Evolutionary conservation across 2,113 vertebrate genomes (phyloP).

Genomic region (Zonotrichia leucophrys): DNA sequence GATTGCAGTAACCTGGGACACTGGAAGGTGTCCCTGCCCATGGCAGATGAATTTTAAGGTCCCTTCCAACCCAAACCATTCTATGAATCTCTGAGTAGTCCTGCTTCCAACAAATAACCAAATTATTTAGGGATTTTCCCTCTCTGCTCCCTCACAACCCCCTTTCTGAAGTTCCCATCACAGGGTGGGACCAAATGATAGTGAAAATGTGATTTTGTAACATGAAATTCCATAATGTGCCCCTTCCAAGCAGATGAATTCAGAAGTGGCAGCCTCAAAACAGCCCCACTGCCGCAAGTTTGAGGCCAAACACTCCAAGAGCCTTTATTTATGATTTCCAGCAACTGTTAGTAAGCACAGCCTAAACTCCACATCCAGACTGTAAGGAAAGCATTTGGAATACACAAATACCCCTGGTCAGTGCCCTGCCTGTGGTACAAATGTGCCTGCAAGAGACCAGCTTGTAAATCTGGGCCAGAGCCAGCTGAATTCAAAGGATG

Average conservation of each 20-base stretch:
- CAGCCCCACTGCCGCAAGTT: background rate
- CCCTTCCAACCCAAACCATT: background rate
- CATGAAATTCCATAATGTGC: background rate
- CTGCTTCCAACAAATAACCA: background rate
- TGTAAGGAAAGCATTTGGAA: background rate
- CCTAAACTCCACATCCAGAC: background rate
- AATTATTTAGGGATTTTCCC: background rate
- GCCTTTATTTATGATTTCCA: background rate
- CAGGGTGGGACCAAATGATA: background rate
- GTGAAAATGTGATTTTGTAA: background rate
- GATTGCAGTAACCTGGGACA: background rate
- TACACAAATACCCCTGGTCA: background rate
- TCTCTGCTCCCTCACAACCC: background rate
- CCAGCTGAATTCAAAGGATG: constrained; percentile 22
- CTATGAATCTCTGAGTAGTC: background rate
- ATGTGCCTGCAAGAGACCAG: background rate
- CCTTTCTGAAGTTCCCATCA: background rate
- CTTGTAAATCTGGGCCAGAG: background rate
- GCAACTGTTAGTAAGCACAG: background rate
- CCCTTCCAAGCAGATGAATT: background rate
- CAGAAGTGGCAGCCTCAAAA: background rate
- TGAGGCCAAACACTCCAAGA: background rate
- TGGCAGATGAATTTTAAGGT: background rate
- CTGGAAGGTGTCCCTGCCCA: background rate
- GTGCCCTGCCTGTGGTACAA: background rate